Evolutionary conservation across 2,888 invertebrate genomes (phyloP).

Genomic region (Leptopilina syphax): DNA sequence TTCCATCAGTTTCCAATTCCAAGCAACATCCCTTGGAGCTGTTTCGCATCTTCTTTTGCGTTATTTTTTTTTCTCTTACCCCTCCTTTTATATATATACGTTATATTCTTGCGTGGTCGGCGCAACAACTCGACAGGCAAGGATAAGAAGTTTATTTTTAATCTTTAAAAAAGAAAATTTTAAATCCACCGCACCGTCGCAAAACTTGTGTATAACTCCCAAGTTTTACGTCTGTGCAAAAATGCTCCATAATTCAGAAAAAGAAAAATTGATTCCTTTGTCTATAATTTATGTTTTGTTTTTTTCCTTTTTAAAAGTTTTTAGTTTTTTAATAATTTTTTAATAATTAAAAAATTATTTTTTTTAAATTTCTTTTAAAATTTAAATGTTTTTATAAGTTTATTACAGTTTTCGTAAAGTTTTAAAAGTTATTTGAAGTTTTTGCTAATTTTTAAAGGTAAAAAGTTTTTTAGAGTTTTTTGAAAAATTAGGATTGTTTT

Average conservation of each 20-base stretch:
- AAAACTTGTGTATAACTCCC: neutral
- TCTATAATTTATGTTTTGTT: no score
- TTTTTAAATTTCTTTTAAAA: no score
- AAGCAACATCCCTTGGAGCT: conserved; percentile 48
- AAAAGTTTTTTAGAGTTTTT: no score
- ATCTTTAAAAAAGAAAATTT: conserved; percentile 69
- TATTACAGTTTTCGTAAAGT: no score
- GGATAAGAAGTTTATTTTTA: conserved; percentile 74
- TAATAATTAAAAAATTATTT: neutral
- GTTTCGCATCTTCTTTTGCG: conserved; percentile 32
- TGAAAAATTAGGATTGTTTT: no score
- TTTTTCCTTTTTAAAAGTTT: neutral
- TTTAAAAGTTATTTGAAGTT: no score
- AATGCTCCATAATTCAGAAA: no score
- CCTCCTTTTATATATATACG: neutral
- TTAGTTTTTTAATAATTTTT: conserved; percentile 17
- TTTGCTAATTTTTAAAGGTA: no score
- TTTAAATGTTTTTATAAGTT: no score
- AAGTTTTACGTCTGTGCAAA: no score
- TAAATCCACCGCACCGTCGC: conserved; percentile 62
- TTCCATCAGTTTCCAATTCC: conserved; percentile 52
- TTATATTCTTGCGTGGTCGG: conserved; percentile 31
- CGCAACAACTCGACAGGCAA: conserved; percentile 1
- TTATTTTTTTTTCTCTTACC: conserved; percentile 32
- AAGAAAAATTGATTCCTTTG: no score